These are phyloP conservation scores for Minunthozetes semirufus DNA, from an alignment of 2,888 invertebrate genomes.

Conservation along the genomic window DNA sequence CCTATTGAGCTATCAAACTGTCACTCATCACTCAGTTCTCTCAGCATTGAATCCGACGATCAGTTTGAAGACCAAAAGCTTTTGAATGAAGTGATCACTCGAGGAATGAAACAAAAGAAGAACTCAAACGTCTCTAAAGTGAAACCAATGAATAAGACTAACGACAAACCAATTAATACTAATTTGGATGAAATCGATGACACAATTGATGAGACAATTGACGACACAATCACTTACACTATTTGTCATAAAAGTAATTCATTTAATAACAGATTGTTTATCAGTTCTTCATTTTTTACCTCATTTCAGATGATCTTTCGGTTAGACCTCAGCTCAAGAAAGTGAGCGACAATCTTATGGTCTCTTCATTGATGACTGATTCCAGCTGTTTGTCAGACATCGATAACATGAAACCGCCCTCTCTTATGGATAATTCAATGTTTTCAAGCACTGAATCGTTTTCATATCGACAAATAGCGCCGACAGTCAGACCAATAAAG, in stretches of 20 bases:
- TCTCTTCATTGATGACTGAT: background rate
- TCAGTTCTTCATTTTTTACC: background rate
- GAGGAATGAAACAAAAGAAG: background rate
- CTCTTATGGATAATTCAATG: conserved; percentile 49
- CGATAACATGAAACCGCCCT: conserved; percentile 31
- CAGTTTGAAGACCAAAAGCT: conserved; percentile 10
- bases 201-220: no score
- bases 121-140: background rate
- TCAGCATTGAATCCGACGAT: conserved; percentile 25
- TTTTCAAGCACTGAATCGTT: conserved; percentile 26
- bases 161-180: background rate
- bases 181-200: conserved; percentile 24
- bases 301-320: background rate
- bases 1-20: conserved; percentile 26
- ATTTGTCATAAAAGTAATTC: conserved; percentile 29
- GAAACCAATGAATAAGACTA: background rate
- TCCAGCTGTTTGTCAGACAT: conserved; percentile 11
- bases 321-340: background rate
- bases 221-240: conserved; percentile 32
- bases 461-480: background rate
- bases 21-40: conserved; percentile 30
- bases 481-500: background rate
- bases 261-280: no score
- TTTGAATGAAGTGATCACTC: background rate
- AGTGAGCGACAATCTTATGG: background rate